Percentiles rank a stretch among this genome's conserved stretches.
phyloP scores from a whole-genome alignment of 2,888 invertebrate species.

The Spialia ferax region DNA sequence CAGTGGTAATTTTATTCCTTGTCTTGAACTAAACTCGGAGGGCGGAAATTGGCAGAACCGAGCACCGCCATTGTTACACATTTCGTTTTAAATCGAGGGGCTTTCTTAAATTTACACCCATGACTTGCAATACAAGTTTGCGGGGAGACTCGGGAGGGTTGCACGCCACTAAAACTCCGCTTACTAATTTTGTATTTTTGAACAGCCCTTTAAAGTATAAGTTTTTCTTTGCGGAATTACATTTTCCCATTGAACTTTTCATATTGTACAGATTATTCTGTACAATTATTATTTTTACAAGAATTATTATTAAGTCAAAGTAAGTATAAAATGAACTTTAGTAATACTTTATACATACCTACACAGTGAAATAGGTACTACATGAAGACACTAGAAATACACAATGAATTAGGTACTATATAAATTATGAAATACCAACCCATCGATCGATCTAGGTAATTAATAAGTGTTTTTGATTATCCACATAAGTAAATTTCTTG shows the following conservation, averaged over 20 bases:
- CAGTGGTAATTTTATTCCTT: slow-evolving; percentile 78
- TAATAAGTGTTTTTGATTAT: no score
- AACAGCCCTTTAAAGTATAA: slow-evolving; percentile 30
- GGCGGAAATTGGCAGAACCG: slow-evolving; percentile 83
- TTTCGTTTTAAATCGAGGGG: slow-evolving; percentile 84
- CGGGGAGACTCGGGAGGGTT: slow-evolving; percentile 57
- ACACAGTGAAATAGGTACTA: no score
- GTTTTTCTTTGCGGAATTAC: slow-evolving; percentile 21
- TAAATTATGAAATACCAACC: no score
- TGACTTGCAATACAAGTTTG: slow-evolving; percentile 77
- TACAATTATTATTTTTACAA: no score
- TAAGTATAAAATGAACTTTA: no score
- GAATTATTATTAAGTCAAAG: no score
- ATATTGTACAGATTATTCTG: background rate
- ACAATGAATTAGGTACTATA: no score
- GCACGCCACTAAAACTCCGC: slow-evolving; percentile 48
- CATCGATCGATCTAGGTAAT: no score
- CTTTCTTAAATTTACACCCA: slow-evolving; percentile 85
- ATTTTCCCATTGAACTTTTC: slow-evolving; percentile 5
- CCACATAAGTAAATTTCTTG: no score
- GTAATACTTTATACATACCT: no score
- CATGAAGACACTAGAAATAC: no score
- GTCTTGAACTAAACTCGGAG: slow-evolving; percentile 74
- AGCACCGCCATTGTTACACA: slow-evolving; percentile 81
- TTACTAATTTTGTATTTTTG: slow-evolving; percentile 39